Evolutionary conservation across 2,888 invertebrate species (phyloP), one percentile per base, ranked within the genome.

Genomic region (Rhopalosiphum nymphaeae): DNA sequence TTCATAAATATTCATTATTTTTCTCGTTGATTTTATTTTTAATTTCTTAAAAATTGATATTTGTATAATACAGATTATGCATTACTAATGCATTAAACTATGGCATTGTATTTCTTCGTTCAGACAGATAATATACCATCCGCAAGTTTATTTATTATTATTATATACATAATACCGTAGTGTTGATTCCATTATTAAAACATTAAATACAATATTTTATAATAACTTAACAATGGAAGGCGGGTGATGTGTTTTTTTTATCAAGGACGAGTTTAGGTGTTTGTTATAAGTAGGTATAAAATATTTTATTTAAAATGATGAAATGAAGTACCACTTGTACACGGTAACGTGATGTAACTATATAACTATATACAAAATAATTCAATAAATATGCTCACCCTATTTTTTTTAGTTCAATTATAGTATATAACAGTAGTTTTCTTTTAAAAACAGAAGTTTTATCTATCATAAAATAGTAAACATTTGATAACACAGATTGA

Each of bases 341-440:
- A 16, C 0, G n/a, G 0, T n/a, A 16, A 2, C 7, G 5, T 21
- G 1, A 2, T 67, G 7, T 7, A 16, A 36, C 67, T 21, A 53
- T 21, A 21, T 53, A 53, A 16, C 53, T 21, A 53, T 53, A 3
- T 53, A 53, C 21, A 53, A 4, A 16, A 16, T 21, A 21, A 21
- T 53, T 53, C 4, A 53, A 2, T 53, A 53, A 53, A 21, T 16
- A 53, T 53, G 21, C 21, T 53, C 53, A 21, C 5, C 53, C 53
- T 21, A 21, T 0, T 53, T 53, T 53, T 53, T 53, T 16, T 13
- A 53, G 13, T 53, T 13, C 16, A 53, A 53, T 53, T 21, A 53
- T 16, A 16, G 49, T 49, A 13, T 10, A 49, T 49, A 49, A 49
- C 11, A 11, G 49, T 9, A 7, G 7, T 46, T 46, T 0, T 46